Evolutionary conservation across 2,888 invertebrate genomes (phyloP).

Genomic region (Meiosimyza decipiens): DNA sequence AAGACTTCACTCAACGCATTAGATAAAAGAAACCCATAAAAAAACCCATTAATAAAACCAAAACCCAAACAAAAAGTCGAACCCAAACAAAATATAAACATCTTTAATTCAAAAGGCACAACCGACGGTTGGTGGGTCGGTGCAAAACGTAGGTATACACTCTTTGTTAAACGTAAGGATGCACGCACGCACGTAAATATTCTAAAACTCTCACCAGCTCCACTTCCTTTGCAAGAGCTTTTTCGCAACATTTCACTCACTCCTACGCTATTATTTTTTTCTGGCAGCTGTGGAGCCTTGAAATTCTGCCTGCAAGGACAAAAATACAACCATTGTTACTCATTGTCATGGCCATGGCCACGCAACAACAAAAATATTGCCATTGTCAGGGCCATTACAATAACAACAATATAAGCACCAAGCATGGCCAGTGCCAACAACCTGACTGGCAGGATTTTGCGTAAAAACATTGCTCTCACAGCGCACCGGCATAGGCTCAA

Average conservation of each 20-base stretch:
- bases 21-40: neutral
- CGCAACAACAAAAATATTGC: conserved; percentile 16
- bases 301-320: conserved; percentile 51
- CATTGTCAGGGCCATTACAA: conserved; percentile 55
- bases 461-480: neutral
- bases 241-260: neutral
- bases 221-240: neutral
- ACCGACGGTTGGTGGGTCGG: neutral
- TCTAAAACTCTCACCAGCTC: neutral
- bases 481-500: conserved; percentile 16
- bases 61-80: neutral
- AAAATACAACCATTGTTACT: neutral
- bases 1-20: conserved; percentile 10
- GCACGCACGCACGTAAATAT: conserved; percentile 1
- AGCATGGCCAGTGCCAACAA: neutral
- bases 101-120: conserved; percentile 15
- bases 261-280: neutral
- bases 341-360: conserved; percentile 54
- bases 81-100: conserved; percentile 9
- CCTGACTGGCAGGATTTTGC: conserved; percentile 38
- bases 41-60: neutral
- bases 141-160: neutral
- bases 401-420: conserved; percentile 5
- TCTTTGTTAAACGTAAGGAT: conserved; percentile 8
- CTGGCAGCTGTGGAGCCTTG: neutral